Evolutionary conservation across 2,797 vertebrate genomes (phyloP).

Genomic region (Spatula clypeata): DNA sequence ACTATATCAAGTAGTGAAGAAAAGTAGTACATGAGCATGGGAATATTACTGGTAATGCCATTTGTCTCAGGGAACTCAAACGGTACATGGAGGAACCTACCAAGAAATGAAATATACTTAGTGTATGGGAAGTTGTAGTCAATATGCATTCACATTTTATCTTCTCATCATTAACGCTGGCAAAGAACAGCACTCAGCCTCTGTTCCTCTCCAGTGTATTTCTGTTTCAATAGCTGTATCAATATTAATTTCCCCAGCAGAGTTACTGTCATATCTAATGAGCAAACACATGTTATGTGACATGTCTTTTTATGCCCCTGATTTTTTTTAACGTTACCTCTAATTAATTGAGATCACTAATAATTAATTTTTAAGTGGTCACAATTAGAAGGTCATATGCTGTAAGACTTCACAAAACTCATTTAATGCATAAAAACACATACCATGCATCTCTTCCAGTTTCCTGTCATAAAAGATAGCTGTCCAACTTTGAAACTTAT

Average conservation of each 20-base stretch:
- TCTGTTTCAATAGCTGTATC: slow-evolving; percentile 36
- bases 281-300: slow-evolving; percentile 23
- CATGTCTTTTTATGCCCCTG: slow-evolving; percentile 41
- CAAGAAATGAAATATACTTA: not conserved
- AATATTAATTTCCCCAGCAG: slow-evolving; percentile 61
- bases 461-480: not conserved
- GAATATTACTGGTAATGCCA: not conserved
- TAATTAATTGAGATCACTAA: slow-evolving; percentile 51
- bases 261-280: slow-evolving; percentile 43
- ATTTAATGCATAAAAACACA: not conserved
- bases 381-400: not conserved
- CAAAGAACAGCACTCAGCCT: not conserved
- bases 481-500: not conserved
- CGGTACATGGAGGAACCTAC: not conserved
- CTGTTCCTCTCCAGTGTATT: slow-evolving; percentile 20
- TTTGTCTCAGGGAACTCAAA: not conserved
- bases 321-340: slow-evolving; percentile 30
- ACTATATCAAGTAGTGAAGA: no score
- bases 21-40: not conserved
- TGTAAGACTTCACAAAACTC: not conserved
- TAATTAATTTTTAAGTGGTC: slow-evolving; percentile 15
- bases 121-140: not conserved
- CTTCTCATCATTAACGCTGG: slow-evolving; percentile 12
- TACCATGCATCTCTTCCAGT: fast-evolving
- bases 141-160: not conserved